Percentiles rank a stretch among this genome's conserved stretches.
phyloP scores from a whole-genome alignment of 2,113 vertebrate genomes.

The Furnarius figulus region DNA sequence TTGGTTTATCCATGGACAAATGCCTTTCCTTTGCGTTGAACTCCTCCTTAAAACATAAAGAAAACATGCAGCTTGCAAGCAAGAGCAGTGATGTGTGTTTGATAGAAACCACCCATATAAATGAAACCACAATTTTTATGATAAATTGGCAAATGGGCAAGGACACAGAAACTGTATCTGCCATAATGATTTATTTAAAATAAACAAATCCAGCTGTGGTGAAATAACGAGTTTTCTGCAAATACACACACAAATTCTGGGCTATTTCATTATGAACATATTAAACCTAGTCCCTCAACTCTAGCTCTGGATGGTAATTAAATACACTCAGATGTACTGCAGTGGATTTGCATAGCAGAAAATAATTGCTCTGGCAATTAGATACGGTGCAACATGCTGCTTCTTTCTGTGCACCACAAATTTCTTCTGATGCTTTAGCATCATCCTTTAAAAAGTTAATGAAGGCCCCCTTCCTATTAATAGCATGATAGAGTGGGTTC shows the following conservation, averaged over 20 bases:
- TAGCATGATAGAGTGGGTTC: background rate
- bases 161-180: conserved; percentile 2
- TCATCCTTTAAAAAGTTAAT: conserved; percentile 51
- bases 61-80: background rate
- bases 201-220: conserved; percentile 61
- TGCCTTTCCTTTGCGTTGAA: background rate
- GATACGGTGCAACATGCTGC: background rate
- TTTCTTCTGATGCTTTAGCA: background rate
- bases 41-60: background rate
- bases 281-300: conserved; percentile 22
- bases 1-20: background rate
- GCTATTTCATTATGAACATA: conserved; percentile 55
- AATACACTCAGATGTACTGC: conserved; percentile 40
- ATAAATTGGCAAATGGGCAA: conserved; percentile 12
- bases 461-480: conserved; percentile 39
- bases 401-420: conserved; percentile 2
- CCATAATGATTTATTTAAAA: conserved; percentile 62
- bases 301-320: conserved; percentile 62
- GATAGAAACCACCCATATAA: conserved; percentile 32
- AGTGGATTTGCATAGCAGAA: conserved; percentile 49
- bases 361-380: conserved; percentile 71
- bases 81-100: background rate
- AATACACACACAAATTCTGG: conserved; percentile 37
- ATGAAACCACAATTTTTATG: conserved; percentile 10
- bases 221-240: conserved; percentile 48